Conservation (phyloP, 2,113 vertebrate genomes). For the Crocuta crocuta region DNA sequence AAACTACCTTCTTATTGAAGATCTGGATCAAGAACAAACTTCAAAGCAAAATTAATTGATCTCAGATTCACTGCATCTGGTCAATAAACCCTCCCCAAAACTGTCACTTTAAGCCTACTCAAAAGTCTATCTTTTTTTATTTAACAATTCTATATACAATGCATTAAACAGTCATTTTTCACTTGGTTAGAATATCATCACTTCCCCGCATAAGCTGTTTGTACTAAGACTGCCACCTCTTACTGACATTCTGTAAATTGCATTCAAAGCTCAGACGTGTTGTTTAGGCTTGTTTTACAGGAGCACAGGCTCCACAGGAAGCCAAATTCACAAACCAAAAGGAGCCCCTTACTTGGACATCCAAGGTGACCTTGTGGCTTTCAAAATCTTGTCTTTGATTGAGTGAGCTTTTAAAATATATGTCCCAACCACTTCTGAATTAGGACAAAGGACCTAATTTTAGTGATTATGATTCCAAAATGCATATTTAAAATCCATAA, state of each 20-base stretch:
- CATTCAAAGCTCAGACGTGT: not conserved
- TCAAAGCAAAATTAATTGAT: constrained; percentile 88
- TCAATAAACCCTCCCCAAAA: constrained; percentile 83
- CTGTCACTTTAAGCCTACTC: constrained; percentile 73
- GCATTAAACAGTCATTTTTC: constrained; percentile 46
- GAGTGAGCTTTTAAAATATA: constrained; percentile 28
- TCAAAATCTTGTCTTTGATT: constrained; percentile 14
- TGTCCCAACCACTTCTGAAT: not conserved
- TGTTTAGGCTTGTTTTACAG: not conserved
- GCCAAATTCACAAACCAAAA: not conserved
- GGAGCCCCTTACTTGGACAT: not conserved
- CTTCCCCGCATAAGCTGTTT: not conserved
- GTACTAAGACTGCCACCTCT: not conserved
- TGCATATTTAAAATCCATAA: not conserved
- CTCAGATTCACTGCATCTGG: constrained; percentile 85
- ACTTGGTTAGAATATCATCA: not conserved
- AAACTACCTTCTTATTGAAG: constrained; percentile 89
- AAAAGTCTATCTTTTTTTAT: constrained; percentile 73
- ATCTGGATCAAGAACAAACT: constrained; percentile 88
- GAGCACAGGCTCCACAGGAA: not conserved
- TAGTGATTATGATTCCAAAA: not conserved
- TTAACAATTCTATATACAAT: constrained; percentile 57
- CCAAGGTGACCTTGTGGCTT: not conserved
- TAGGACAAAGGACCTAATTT: not conserved
- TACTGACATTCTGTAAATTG: not conserved